These are phyloP conservation scores for Apodemia mormo DNA, from an alignment of 2,888 invertebrate species.

Conservation along the genomic window DNA sequence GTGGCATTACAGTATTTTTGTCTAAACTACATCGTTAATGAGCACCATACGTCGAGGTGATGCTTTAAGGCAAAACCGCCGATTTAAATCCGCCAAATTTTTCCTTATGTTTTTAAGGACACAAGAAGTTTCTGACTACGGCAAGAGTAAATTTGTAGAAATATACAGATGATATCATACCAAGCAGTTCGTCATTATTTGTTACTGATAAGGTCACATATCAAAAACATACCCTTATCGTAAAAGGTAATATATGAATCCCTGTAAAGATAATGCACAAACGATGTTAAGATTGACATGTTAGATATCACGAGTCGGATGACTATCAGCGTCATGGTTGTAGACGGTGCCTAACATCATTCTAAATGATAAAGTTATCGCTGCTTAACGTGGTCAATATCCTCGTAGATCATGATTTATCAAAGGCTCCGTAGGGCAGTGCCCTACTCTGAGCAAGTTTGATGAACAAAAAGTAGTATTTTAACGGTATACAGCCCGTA, in stretches of 20 bases:
- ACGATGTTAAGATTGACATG: neutral
- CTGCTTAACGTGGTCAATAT: constrained; percentile 1
- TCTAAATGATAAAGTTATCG: neutral
- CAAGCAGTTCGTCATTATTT: no score
- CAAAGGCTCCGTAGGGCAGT: neutral
- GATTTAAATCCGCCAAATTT: no score
- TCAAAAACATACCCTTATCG: neutral
- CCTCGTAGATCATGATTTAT: neutral
- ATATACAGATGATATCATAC: no score
- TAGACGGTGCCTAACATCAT: constrained; percentile 1
- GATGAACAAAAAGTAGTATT: neutral
- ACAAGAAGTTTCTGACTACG: no score
- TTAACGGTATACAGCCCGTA: neutral
- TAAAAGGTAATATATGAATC: neutral
- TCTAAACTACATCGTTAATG: no score
- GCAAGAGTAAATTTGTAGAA: no score
- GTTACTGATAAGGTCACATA: no score
- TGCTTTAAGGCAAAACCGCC: no score
- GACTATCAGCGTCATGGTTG: neutral
- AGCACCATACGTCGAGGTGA: no score
- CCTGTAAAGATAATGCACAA: neutral
- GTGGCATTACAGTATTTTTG: no score
- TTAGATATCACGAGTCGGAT: neutral
- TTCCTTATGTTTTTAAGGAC: no score
- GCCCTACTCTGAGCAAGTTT: neutral